These are phyloP conservation scores for Astreopora myriophthalma DNA, from an alignment of 64 coral and sea anemone genomes.

Conservation along the genomic window DNA sequence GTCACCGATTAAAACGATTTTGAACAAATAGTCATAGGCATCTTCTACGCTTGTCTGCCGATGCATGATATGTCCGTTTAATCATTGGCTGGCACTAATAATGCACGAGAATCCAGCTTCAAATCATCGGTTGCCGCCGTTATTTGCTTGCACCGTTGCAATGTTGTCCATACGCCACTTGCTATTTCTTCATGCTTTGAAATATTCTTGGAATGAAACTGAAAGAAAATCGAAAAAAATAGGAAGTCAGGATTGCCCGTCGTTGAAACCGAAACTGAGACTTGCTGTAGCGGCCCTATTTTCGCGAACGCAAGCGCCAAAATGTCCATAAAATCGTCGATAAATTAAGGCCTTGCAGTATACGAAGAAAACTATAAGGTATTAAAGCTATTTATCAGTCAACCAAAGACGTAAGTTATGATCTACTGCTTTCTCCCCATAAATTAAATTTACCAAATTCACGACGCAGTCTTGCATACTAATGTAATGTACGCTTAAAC, in stretches of 20 bases:
- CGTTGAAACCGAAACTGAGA: no score
- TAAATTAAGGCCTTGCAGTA: no score
- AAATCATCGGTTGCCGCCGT: background rate
- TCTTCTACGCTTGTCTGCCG: constrained; percentile 78
- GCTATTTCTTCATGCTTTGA: background rate
- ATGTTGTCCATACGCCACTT: background rate
- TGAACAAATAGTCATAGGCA: constrained; percentile 92
- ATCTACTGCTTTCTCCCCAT: no score
- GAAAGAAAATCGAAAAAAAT: background rate
- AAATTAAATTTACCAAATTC: no score
- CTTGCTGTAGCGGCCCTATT: no score
- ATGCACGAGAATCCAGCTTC: no score
- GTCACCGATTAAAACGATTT: constrained; percentile 93
- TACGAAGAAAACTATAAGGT: no score
- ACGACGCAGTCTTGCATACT: background rate
- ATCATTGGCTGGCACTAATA: background rate
- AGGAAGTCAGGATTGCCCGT: background rate
- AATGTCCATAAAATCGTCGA: no score
- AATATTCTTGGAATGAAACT: background rate
- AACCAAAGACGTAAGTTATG: no score
- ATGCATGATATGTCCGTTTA: constrained; percentile 9
- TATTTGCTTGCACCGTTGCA: background rate
- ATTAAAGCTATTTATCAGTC: no score
- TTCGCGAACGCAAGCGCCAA: no score
- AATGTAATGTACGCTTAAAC: background rate